These are phyloP conservation scores for Drosophila trapezifrons DNA, from an alignment of 1,140 invertebrate genomes.

Conservation along the genomic window DNA sequence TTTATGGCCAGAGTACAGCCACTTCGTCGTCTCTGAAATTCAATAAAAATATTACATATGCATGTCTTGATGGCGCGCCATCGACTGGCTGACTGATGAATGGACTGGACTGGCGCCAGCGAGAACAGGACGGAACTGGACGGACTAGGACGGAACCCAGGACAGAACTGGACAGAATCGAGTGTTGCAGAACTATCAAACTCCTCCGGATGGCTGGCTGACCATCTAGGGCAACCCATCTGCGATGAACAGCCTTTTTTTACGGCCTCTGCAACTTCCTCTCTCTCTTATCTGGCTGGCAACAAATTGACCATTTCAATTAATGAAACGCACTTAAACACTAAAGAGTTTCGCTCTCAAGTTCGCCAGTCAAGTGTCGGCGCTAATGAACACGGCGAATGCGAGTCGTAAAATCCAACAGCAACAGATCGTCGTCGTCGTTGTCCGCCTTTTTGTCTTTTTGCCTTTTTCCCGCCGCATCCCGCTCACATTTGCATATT, in stretches of 20 bases:
- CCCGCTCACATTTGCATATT: slow-evolving; percentile 76
- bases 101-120: slow-evolving; percentile 61
- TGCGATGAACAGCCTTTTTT: slow-evolving; percentile 21
- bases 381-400: slow-evolving; percentile 66
- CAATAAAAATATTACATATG: slow-evolving; percentile 39
- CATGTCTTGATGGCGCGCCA: slow-evolving; percentile 42
- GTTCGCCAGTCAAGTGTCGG: slow-evolving; percentile 66
- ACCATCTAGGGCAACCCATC: slow-evolving; percentile 65
- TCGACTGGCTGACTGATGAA: slow-evolving; percentile 56
- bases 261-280: slow-evolving; percentile 32
- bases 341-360: slow-evolving; percentile 32
- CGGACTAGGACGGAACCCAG: not conserved
- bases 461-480: slow-evolving; percentile 27
- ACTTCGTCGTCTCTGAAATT: not conserved
- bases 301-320: slow-evolving; percentile 82
- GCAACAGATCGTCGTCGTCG: slow-evolving; percentile 19
- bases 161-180: not conserved
- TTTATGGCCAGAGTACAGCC: slow-evolving; percentile 1
- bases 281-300: slow-evolving; percentile 58
- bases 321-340: slow-evolving; percentile 81
- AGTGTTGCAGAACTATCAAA: slow-evolving; percentile 49
- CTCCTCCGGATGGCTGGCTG: slow-evolving; percentile 44
- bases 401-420: slow-evolving; percentile 36
- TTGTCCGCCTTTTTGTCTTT: slow-evolving; percentile 2
- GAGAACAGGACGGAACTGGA: slow-evolving; percentile 14